Base-by-base conservation (phyloP, 1,140 invertebrate genomes). In the Drosophila azteca region DNA sequence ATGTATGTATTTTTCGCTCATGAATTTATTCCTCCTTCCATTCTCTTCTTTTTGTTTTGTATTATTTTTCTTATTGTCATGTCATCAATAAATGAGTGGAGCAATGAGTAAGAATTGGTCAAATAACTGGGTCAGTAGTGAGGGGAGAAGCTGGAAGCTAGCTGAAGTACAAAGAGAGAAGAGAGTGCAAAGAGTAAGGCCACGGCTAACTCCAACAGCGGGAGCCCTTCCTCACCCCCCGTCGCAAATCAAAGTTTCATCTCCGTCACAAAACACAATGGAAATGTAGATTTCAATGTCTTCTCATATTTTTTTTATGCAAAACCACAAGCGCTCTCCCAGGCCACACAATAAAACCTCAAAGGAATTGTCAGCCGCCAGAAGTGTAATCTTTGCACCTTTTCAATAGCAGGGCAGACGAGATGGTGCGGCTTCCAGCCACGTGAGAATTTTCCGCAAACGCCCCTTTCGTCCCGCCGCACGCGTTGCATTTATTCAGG, bases 201-300 rank as follows among this genome's bases (percentile, higher is more conserved):
- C 7, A 31, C 8, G 8, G 29, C 29, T 8, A 39, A 39, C 8
- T 11, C 9, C 31, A 11, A 35, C 31, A 11, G 31, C 3, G 31
- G 9, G 3, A 4, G 4, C 3, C 31, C 35, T 57, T 39, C 39
- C 51, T 29, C 26, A 43, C 46, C 57, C 35, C 35, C 26, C 20
- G 15, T 15, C 26, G 50, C n/a, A 26, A 61, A 65, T 48, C 53
- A 54, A 46, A 58, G 39, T 50, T 54, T 35, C 45, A 52, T 53
- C 61, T 46, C 54, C 45, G 24, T 5, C 5, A 5, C 29, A 68
- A 62, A 60, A 48, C 48, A 79, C 77, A 84, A 81, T 80, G 57
- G 45, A 64, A 80, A 85, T 85, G 77, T 77, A 58, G 74, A 87
- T 85, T 87, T 87, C 43, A 78, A 85, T 80, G 52, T 55, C 48